These are phyloP conservation scores for Neuroscelio doddi DNA, from an alignment of 2,888 invertebrate genomes.

Conservation along the genomic window DNA sequence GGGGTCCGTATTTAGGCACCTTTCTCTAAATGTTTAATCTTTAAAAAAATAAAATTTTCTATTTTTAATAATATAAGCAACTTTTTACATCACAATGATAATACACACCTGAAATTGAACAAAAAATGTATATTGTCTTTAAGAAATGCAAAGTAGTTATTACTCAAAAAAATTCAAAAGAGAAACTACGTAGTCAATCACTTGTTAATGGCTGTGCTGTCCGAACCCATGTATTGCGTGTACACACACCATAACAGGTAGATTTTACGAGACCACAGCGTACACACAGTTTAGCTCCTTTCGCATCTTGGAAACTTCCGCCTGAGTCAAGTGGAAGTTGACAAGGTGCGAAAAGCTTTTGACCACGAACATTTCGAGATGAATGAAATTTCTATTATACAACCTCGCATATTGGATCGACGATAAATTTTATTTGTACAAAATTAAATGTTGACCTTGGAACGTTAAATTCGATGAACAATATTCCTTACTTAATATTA, in stretches of 20 bases:
- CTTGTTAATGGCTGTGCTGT: constrained; percentile 29
- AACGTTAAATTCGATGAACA: too few species aligned
- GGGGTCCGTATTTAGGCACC: too few species aligned
- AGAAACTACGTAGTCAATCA: constrained; percentile 27
- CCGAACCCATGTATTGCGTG: constrained; percentile 35
- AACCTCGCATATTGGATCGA: not conserved
- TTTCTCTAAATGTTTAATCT: too few species aligned
- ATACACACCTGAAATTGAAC: too few species aligned
- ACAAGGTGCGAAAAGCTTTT: constrained; percentile 23
- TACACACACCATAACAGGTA: constrained; percentile 47
- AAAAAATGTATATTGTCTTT: too few species aligned
- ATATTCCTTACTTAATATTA: too few species aligned
- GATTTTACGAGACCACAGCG: constrained; percentile 64
- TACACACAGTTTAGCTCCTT: constrained; percentile 35
- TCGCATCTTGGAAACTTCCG: constrained; percentile 18
- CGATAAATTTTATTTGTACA: too few species aligned
- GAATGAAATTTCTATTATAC: constrained; percentile 3
- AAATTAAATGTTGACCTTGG: too few species aligned
- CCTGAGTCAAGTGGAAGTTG: constrained; percentile 20
- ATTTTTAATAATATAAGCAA: too few species aligned
- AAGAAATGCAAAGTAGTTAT: constrained; percentile 2
- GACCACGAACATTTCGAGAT: constrained; percentile 13
- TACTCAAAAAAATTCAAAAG: constrained; percentile 8
- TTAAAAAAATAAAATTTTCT: too few species aligned
- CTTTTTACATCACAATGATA: too few species aligned